These are phyloP conservation scores for Strigamia maritima DNA, from an alignment of 2,888 invertebrate species.

Conservation along the genomic window DNA sequence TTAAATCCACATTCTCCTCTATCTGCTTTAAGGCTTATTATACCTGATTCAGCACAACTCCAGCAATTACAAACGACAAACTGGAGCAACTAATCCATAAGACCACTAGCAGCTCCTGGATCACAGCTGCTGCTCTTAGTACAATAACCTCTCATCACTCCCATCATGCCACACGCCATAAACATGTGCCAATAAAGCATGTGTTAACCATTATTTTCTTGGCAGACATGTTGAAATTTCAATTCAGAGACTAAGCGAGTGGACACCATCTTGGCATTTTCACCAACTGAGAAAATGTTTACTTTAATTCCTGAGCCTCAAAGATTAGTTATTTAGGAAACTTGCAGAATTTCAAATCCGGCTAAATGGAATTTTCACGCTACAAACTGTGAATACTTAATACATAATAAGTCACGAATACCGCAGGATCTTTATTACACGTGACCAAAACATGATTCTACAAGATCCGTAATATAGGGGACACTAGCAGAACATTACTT, in stretches of 20 bases:
- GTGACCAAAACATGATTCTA: too few relatives aligned
- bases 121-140: constrained; percentile 30
- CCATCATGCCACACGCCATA: constrained; percentile 34
- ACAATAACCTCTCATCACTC: constrained; percentile 34
- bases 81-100: constrained; percentile 31
- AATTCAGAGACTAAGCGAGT: neutral
- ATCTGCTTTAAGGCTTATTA: constrained; percentile 27
- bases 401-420: too few relatives aligned
- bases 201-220: constrained; percentile 28
- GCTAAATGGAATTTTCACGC: too few relatives aligned
- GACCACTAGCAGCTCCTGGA: constrained; percentile 22
- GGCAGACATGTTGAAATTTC: constrained; percentile 25
- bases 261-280: neutral
- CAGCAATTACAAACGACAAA: constrained; percentile 17
- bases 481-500: too few relatives aligned
- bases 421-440: too few relatives aligned
- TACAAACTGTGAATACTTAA: too few relatives aligned
- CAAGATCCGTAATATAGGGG: too few relatives aligned
- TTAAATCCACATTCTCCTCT: constrained; percentile 30
- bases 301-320: neutral
- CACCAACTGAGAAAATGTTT: neutral
- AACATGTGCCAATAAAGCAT: constrained; percentile 30
- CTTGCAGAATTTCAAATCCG: too few relatives aligned
- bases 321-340: too few relatives aligned
- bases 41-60: constrained; percentile 34